Evolutionary conservation across 2,888 invertebrate species (phyloP), one percentile per base, ranked within the genome.

Genomic region (Trichopoda pennipes): DNA sequence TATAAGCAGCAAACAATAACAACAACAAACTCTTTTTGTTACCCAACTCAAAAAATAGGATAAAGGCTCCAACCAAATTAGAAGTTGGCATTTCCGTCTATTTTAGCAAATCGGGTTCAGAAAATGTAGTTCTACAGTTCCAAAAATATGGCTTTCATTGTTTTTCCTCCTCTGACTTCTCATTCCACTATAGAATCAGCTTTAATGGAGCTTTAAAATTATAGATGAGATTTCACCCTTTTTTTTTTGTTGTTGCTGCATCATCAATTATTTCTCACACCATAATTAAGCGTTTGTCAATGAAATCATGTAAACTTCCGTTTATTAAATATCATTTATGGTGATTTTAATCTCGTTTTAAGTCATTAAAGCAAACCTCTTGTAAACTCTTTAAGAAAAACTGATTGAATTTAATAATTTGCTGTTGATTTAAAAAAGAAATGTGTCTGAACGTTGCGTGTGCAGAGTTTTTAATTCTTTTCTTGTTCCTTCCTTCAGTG

Each of bases 251-350:
- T n/a, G n/a, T n/a, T n/a, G n/a, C n/a, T n/a, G n/a, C n/a, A 21
- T 7, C 19, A n/a, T 16, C 3, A n/a, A 64, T 32, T 0, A 21
- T 4, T 9, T 6, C 9, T 64, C 64, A 64, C 51, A 61, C 51
- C 61, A 51, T 61, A 28, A 38, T 3, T 17, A 14, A 21, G 14
- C 32, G 32, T 19, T 35, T 32, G 10, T 12, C 47, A 58, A 19
- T 16, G 21, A 60, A 76, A 44, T 63, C 70, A 60, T 38, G 58
- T 55, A 16, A 64, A 55, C 60, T 75, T 70, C 75, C 70, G 75
- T 80, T 80, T 76, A 66, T 60, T 80, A 53, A 80, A 72, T 80
- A 80, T 66, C 63, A 70, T 49, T 63, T 64, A 63, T 63, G 23
- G 3, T 38, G 47, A 55, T 55, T 56, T 66, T 51, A 32, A 75